Conservation (phyloP, 1,140 invertebrate species). For the Formica selysi region DNA sequence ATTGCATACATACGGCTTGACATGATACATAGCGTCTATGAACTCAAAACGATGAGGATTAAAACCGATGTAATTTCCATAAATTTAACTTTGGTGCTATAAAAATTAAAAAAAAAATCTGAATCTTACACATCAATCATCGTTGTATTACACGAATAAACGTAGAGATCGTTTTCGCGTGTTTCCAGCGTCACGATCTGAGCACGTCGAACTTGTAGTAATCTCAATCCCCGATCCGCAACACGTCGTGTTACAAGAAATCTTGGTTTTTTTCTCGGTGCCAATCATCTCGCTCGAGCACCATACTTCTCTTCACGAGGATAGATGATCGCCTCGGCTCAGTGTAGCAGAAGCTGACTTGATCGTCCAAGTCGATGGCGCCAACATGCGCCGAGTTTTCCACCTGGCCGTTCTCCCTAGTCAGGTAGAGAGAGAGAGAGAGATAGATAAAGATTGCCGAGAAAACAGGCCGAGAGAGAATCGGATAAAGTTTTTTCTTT, state of each 20-base stretch:
- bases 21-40: not conserved
- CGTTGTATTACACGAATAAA: not conserved
- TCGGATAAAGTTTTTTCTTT: constrained; percentile 57
- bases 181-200: not conserved
- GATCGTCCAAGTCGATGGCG: constrained; percentile 42
- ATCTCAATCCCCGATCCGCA: not conserved
- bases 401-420: constrained; percentile 37
- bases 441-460: constrained; percentile 9
- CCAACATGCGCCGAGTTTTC: constrained; percentile 42
- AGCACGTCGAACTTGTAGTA: not conserved
- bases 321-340: constrained; percentile 13
- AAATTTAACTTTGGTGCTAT: not conserved
- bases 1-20: not conserved
- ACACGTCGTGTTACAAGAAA: not conserved
- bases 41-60: not conserved
- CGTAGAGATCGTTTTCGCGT: not conserved
- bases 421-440: constrained; percentile 18
- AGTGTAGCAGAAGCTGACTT: constrained; percentile 27
- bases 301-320: not conserved
- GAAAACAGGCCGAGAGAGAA: constrained; percentile 25
- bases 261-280: constrained; percentile 8
- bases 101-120: not conserved
- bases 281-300: constrained; percentile 19
- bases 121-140: not conserved
- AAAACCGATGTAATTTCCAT: constrained; percentile 12